These are phyloP conservation scores for Aplocera efformata DNA, from an alignment of 2,888 invertebrate species.

Conservation along the genomic window DNA sequence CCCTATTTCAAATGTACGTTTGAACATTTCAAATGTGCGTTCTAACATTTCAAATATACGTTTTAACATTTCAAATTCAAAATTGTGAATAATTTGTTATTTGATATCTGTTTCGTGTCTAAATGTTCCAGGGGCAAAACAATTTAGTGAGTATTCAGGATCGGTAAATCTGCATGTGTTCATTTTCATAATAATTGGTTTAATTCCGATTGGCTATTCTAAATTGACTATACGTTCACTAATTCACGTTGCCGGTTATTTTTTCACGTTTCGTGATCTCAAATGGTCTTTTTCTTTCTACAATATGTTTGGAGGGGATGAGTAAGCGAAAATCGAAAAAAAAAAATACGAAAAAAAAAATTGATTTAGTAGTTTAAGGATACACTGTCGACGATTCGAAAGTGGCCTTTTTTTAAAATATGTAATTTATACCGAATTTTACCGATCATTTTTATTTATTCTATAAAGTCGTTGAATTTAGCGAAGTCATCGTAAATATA, in stretches of 20 bases:
- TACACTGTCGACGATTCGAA: no score
- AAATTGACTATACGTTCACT: slow-evolving; percentile 19
- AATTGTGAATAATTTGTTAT: slow-evolving; percentile 67
- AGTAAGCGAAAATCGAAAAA: no score
- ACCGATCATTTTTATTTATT: no score
- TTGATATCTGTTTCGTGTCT: slow-evolving; percentile 64
- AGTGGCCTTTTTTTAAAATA: no score
- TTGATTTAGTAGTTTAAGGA: no score
- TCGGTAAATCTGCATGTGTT: slow-evolving; percentile 61
- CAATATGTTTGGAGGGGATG: no score
- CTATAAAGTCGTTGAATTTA: no score
- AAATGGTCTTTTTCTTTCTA: slow-evolving; percentile 5
- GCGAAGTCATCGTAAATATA: no score
- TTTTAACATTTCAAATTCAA: slow-evolving; percentile 31
- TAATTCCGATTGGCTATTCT: slow-evolving; percentile 25
- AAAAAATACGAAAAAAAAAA: no score
- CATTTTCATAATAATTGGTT: slow-evolving; percentile 24
- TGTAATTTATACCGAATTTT: no score
- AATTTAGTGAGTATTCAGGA: slow-evolving; percentile 74
- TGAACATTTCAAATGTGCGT: no score
- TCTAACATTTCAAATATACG: slow-evolving; percentile 9
- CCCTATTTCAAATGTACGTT: no score
- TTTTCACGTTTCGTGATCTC: slow-evolving; percentile 15
- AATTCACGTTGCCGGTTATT: slow-evolving; percentile 16
- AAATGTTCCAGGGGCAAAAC: slow-evolving; percentile 78